Conservation (phyloP, 92 coral and sea anemone genomes). For the Paramuricea clavata region DNA sequence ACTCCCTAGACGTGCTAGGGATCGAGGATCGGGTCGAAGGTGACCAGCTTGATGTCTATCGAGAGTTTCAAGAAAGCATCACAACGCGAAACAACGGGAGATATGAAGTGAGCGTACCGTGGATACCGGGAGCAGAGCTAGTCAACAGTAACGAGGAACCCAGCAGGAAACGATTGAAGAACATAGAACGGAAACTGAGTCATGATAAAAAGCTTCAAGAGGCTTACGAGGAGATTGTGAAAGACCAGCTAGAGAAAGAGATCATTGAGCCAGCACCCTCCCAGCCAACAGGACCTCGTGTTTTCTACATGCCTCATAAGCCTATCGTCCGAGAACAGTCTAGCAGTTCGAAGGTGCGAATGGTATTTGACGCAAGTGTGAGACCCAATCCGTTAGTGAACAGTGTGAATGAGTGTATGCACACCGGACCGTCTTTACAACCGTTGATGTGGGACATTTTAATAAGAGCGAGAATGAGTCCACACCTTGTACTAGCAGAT, state of each 20-base stretch:
- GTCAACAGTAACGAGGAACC: constrained; percentile 59
- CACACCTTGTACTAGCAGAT: constrained; percentile 50
- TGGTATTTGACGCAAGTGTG: constrained; percentile 71
- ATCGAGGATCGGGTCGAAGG: constrained; percentile 6
- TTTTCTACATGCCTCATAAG: too few species aligned
- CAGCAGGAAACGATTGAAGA: constrained; percentile 63
- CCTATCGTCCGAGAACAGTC: too few species aligned
- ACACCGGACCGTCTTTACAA: constrained; percentile 49
- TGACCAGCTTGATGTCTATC: constrained; percentile 27
- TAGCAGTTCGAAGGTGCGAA: constrained; percentile 64
- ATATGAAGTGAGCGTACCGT: constrained; percentile 72
- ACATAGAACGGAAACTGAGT: not conserved
- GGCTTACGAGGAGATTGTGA: constrained; percentile 20
- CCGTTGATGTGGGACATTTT: constrained; percentile 60
- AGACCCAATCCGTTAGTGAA: constrained; percentile 55
- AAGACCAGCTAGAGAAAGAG: constrained; percentile 49
- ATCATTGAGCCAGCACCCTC: constrained; percentile 30
- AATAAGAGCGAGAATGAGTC: constrained; percentile 56
- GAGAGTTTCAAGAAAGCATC: constrained; percentile 54
- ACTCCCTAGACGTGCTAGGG: constrained; percentile 6
- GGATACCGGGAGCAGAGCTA: constrained; percentile 73
- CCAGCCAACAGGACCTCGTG: constrained; percentile 8
- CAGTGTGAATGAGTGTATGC: constrained; percentile 55
- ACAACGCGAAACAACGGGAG: constrained; percentile 47
- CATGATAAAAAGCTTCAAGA: constrained; percentile 9